Conservation (phyloP, 2,888 invertebrate species). For the Chesias legatella region DNA sequence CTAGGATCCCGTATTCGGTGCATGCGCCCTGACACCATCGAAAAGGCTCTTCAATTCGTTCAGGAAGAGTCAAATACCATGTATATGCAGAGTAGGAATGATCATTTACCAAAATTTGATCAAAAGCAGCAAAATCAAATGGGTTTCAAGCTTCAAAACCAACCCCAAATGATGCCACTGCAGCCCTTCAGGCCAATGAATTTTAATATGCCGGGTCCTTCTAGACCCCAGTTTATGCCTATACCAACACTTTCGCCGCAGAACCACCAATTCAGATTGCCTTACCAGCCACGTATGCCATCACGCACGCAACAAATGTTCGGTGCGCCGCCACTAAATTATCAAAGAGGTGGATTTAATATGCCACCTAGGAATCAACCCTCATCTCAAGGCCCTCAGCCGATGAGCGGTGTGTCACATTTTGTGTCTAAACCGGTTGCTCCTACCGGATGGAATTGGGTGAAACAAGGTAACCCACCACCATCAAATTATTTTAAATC, state of each 20-base stretch:
- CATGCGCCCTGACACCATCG: slow-evolving; percentile 29
- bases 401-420: slow-evolving; percentile 20
- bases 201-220: too few species aligned
- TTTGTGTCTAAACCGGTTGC: slow-evolving; percentile 10
- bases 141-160: too few species aligned
- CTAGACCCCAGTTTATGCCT: too few species aligned
- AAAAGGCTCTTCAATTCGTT: slow-evolving; percentile 29
- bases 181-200: not conserved
- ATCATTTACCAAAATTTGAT: too few species aligned
- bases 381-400: slow-evolving; percentile 13
- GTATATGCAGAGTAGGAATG: slow-evolving; percentile 27
- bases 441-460: slow-evolving; percentile 24
- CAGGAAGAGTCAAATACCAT: slow-evolving; percentile 29
- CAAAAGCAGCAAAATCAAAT: too few species aligned
- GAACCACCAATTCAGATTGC: too few species aligned
- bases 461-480: slow-evolving; percentile 21
- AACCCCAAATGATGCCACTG: not conserved
- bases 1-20: slow-evolving; percentile 32
- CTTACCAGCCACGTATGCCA: not conserved
- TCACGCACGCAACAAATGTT: too few species aligned
- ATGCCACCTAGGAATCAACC: slow-evolving; percentile 16
- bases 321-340: slow-evolving; percentile 14
- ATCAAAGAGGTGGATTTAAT: slow-evolving; percentile 27
- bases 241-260: not conserved
- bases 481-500: slow-evolving; percentile 27